phyloP scores from a whole-genome alignment of 2,113 vertebrate species.

The Perognathus longimembris region DNA sequence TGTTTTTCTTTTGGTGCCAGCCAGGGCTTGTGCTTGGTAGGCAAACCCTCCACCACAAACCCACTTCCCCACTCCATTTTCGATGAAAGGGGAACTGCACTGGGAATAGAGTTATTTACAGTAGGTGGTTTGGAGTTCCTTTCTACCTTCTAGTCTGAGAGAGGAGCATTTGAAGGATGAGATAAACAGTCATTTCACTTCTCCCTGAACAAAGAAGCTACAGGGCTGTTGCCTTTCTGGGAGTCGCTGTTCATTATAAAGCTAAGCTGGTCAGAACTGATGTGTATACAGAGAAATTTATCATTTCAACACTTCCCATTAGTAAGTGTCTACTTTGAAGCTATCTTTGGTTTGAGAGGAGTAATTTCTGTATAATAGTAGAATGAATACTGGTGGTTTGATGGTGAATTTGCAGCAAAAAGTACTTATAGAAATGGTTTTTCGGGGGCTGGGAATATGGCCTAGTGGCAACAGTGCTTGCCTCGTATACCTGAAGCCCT shows the following conservation, averaged over 20 bases:
- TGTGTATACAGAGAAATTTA: not conserved
- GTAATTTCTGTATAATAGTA: not conserved
- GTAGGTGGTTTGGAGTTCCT: not conserved
- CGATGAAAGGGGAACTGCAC: not conserved
- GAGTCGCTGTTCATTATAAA: not conserved
- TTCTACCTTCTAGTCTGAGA: not conserved
- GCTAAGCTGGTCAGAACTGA: not conserved
- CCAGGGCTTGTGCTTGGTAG: too few relatives aligned
- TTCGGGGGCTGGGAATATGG: too few relatives aligned
- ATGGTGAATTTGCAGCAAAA: not conserved
- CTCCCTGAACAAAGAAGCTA: not conserved
- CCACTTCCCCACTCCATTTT: not conserved
- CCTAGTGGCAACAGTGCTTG: too few relatives aligned
- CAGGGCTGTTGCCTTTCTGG: not conserved
- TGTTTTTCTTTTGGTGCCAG: too few relatives aligned
- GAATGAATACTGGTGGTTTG: not conserved
- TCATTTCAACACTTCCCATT: not conserved
- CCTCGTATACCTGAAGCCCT: too few relatives aligned
- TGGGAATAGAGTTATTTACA: constrained; percentile 33
- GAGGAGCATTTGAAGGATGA: constrained; percentile 11
- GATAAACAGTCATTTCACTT: not conserved
- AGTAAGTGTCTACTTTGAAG: not conserved
- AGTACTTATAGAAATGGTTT: not conserved
- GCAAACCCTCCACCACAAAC: too few relatives aligned
- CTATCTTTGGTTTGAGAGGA: not conserved